Percentiles rank a stretch among this genome's conserved stretches.
phyloP scores from a whole-genome alignment of 2,888 invertebrate species.

The Pseudanteris insignis region DNA sequence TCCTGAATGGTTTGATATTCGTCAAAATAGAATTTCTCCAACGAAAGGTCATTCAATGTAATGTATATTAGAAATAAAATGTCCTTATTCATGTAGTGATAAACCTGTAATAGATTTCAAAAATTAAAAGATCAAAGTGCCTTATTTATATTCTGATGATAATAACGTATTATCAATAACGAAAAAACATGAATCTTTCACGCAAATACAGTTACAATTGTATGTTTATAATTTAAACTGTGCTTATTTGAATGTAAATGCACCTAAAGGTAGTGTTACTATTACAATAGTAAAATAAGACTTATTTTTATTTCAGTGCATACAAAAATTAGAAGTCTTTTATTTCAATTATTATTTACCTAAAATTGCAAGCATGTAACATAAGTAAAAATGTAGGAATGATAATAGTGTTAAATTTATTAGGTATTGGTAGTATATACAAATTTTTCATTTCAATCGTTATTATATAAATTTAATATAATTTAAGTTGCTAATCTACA shows the following conservation, averaged over 20 bases:
- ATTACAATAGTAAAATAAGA: neutral
- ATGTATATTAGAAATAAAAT: neutral
- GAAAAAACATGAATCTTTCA: neutral
- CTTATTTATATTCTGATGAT: neutral
- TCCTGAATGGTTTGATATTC: neutral
- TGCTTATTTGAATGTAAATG: neutral
- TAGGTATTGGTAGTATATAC: no score
- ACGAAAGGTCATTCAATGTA: neutral
- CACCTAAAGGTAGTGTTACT: neutral
- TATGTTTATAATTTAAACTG: neutral
- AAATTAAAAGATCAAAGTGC: neutral
- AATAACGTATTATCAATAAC: neutral
- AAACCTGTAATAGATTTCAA: neutral
- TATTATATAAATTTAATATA: no score
- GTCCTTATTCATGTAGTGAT: neutral
- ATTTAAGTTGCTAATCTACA: no score
- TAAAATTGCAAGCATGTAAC: no score
- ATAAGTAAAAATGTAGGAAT: no score
- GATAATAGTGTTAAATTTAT: no score
- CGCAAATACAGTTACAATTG: neutral
- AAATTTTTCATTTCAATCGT: no score
- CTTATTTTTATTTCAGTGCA: neutral
- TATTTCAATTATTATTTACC: constrained; percentile 1
- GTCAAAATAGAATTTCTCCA: neutral
- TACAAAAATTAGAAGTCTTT: neutral